Evolutionary conservation across 2,113 vertebrate species (phyloP), one percentile per base, ranked within the genome.

Genomic region (Hippoglossus stenolepis): DNA sequence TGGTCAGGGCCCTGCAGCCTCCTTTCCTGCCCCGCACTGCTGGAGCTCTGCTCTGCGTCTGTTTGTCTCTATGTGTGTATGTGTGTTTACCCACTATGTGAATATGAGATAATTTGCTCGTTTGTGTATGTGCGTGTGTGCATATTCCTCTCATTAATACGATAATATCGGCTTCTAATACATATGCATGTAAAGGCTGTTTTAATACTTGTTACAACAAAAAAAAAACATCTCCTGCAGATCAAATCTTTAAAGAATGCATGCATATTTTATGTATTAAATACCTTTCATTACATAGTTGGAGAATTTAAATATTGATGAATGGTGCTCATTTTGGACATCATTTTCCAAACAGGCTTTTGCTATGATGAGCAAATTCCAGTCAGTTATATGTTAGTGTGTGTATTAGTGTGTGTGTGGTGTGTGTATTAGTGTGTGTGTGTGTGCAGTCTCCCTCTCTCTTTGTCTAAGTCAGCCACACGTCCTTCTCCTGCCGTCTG

Each of bases 1-100:
- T 92, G 91, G 87, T 90, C 90, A 91, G 89, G 76, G 77, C 83
- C 90, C 80, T 79, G 83, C 79, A 90, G 88, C 87, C 87, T 86
- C 82, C 86, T 82, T 68, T 73, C 73, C 87, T 87, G 86, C 86
- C 87, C 91, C 4, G 70, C 90, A 77, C 90, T 69, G 84, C 85
- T 85, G 85, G 86, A 89, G 88, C 82, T 82, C 84, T 79, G 63
- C 74, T 84, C 68, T 53, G 65, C 67, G 61, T 76, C 24, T 79
- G 63, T 84, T 69, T 73, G 51, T 85, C 21, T 69, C 15, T 69
- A 45, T 77, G 58, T 79, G 65, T 76, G 56, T 82, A 49, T 38
- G 31, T 72, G 47, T 86, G 68, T 77, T 67, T 66, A 59, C 9
- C 26, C 40, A 49, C 17, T 28, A 35, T 80, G 40, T 59, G 38